phyloP scores from a whole-genome alignment of 2,113 vertebrate species.

The Callithrix jacchus region DNA sequence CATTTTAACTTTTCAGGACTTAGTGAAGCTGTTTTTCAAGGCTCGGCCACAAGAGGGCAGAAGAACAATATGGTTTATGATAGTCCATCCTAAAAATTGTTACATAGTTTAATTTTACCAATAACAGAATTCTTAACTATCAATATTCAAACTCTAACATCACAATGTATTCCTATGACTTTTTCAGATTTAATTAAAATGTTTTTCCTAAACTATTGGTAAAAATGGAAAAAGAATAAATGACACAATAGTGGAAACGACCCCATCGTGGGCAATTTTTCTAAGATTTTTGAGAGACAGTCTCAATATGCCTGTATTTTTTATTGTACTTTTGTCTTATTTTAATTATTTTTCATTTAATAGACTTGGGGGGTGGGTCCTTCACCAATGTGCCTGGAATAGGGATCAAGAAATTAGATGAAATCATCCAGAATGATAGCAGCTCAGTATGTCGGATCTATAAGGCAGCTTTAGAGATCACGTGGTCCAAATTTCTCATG shows the following conservation, averaged over 20 bases:
- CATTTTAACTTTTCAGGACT: neutral
- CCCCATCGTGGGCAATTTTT: neutral
- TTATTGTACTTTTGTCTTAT: neutral
- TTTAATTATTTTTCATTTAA: neutral
- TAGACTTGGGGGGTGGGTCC: neutral
- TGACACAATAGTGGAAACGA: neutral
- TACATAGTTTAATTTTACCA: neutral
- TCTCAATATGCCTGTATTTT: neutral
- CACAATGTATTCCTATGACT: neutral
- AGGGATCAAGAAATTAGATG: neutral
- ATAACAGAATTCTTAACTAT: neutral
- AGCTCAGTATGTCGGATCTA: neutral
- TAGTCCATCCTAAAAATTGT: neutral
- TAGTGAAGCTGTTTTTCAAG: neutral
- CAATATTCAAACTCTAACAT: neutral
- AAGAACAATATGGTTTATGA: neutral
- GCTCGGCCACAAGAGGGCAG: constrained; percentile 76
- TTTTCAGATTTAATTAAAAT: neutral
- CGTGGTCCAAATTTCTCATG: neutral
- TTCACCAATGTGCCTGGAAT: neutral
- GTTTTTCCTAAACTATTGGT: neutral
- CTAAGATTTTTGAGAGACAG: neutral
- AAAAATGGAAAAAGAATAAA: neutral
- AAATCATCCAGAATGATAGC: neutral
- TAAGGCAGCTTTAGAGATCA: neutral